A percentile compares a stretch with the other conserved stretches of the same genome.
Evolutionary conservation across 2,113 vertebrate species (phyloP).

Genomic region (Plecotus auritus): DNA sequence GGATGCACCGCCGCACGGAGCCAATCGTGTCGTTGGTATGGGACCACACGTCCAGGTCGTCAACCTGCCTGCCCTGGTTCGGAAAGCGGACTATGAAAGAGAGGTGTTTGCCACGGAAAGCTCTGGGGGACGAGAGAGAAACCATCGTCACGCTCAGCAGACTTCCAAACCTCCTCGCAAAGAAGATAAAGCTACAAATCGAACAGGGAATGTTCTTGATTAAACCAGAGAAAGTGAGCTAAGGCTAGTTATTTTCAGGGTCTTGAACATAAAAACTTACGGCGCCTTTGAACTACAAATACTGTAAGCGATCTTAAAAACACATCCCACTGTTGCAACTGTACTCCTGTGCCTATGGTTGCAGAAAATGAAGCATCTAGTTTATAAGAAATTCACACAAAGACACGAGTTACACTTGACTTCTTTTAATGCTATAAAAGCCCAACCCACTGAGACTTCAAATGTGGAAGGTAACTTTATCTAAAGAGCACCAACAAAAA

Average conservation of each 20-base stretch:
- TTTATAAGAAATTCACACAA: background rate
- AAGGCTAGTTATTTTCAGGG: background rate
- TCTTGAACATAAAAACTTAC: background rate
- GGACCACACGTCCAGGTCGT: constrained; percentile 98
- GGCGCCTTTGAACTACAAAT: background rate
- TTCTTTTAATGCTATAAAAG: constrained; percentile 24
- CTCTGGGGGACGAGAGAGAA: constrained; percentile 80
- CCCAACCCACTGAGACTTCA: background rate
- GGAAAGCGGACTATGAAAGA: constrained; percentile 97
- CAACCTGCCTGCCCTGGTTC: constrained; percentile 98
- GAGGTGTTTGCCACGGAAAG: constrained; percentile 98
- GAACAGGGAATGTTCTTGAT: background rate
- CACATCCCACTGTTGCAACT: background rate
- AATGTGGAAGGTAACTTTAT: background rate
- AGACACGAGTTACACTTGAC: background rate
- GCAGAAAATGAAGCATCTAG: background rate
- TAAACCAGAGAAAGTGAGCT: background rate
- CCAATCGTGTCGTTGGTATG: constrained; percentile 99
- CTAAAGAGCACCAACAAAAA: constrained; percentile 22
- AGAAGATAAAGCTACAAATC: background rate
- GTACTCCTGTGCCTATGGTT: background rate
- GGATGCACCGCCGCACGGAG: constrained; percentile 95
- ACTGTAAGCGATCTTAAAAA: background rate
- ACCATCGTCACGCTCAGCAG: background rate
- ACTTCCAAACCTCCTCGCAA: background rate